These are phyloP conservation scores for Napeogenes inachia DNA, from an alignment of 2,888 invertebrate species.

Conservation along the genomic window DNA sequence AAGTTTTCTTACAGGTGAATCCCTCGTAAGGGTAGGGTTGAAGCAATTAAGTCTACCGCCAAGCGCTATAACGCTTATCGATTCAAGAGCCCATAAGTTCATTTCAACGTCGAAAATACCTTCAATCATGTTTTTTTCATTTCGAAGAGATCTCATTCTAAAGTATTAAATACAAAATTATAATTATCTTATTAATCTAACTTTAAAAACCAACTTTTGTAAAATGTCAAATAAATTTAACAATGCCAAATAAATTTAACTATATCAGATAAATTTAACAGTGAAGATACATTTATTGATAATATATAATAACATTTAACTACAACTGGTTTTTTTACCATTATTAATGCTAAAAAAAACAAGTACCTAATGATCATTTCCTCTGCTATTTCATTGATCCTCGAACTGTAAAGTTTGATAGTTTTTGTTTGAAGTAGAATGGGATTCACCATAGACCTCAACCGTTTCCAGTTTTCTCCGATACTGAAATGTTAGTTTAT, in stretches of 20 bases:
- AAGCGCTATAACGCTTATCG: slow-evolving; percentile 53
- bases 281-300: too few relatives aligned
- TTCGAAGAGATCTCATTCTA: slow-evolving; percentile 71
- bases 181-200: neutral
- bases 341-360: neutral
- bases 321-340: neutral
- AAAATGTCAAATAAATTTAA: slow-evolving; percentile 3
- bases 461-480: slow-evolving; percentile 85
- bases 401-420: slow-evolving; percentile 80
- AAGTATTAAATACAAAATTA: slow-evolving; percentile 28
- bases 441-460: slow-evolving; percentile 85
- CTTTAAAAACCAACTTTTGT: too few relatives aligned
- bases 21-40: slow-evolving; percentile 42
- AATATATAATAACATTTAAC: too few relatives aligned
- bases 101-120: slow-evolving; percentile 73
- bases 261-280: too few relatives aligned
- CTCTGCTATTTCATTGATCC: slow-evolving; percentile 80
- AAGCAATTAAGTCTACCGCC: slow-evolving; percentile 55
- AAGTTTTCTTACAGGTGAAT: slow-evolving; percentile 47
- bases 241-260: slow-evolving; percentile 4
- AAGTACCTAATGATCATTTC: slow-evolving; percentile 80
- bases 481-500: slow-evolving; percentile 70
- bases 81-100: slow-evolving; percentile 80
- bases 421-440: slow-evolving; percentile 85
- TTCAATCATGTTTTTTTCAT: slow-evolving; percentile 72